Evolutionary conservation across 2,113 vertebrate species (phyloP).

Genomic region (Menidia beryllina): DNA sequence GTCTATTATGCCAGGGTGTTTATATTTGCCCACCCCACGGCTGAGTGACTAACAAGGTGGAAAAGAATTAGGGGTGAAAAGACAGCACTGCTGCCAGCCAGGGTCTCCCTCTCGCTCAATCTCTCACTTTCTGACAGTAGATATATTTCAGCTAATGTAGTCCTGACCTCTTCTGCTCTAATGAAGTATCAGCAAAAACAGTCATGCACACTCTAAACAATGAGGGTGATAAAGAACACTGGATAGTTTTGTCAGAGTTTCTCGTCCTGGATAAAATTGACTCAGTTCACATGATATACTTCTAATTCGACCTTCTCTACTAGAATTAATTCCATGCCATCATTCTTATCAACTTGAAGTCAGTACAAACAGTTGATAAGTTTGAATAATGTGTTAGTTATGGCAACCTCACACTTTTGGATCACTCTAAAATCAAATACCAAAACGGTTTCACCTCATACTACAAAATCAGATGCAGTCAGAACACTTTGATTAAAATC

Average conservation of each 20-base stretch:
- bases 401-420: not conserved
- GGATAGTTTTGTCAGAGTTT: not conserved
- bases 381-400: not conserved
- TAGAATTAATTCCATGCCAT: not conserved
- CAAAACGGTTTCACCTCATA: no score
- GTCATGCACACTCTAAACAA: conserved; percentile 28
- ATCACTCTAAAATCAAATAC: not conserved
- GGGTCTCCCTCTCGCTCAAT: conserved; percentile 51
- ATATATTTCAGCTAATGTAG: conserved; percentile 80
- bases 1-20: conserved; percentile 77
- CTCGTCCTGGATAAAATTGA: not conserved
- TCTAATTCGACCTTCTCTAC: not conserved
- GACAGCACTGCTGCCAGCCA: conserved; percentile 78
- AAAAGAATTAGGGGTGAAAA: conserved; percentile 81
- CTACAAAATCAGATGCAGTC: no score
- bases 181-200: conserved; percentile 59
- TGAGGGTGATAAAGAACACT: not conserved
- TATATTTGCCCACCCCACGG: conserved; percentile 74
- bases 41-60: conserved; percentile 81
- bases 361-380: not conserved
- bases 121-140: conserved; percentile 71
- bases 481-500: no score
- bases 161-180: conserved; percentile 68
- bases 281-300: not conserved
- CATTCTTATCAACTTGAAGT: not conserved